Conservation (phyloP, 2,888 invertebrate genomes). For the Parnassius smintheus region DNA sequence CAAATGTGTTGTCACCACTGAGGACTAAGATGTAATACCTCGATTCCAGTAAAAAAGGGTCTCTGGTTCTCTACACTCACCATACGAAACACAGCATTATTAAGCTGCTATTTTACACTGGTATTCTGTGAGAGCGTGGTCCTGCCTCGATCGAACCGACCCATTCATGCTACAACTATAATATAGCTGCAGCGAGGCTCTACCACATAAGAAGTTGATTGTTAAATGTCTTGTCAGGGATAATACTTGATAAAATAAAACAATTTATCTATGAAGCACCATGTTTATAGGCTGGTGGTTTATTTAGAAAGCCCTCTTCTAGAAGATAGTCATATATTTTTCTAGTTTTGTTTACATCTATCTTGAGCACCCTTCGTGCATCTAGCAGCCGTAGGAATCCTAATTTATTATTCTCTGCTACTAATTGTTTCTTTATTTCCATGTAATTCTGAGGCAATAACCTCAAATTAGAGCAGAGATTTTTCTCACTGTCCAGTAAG, state of each 20-base stretch:
- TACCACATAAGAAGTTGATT: too few relatives aligned
- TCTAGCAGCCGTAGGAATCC: conserved; percentile 89
- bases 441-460: conserved; percentile 89
- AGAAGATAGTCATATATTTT: conserved; percentile 91
- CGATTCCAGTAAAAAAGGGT: too few relatives aligned
- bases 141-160: too few relatives aligned
- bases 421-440: conserved; percentile 87
- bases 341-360: conserved; percentile 96
- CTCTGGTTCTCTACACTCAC: too few relatives aligned
- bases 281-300: conserved; percentile 51
- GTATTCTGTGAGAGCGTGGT: too few relatives aligned
- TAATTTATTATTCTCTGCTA: conserved; percentile 88
- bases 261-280: background rate
- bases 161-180: too few relatives aligned
- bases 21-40: too few relatives aligned
- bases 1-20: too few relatives aligned
- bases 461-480: conserved; percentile 88
- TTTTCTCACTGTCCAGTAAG: conserved; percentile 85
- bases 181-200: too few relatives aligned
- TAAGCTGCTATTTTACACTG: too few relatives aligned
- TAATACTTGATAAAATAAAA: background rate
- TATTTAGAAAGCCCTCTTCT: conserved; percentile 86
- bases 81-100: too few relatives aligned
- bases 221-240: too few relatives aligned
- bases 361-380: conserved; percentile 91